A percentile compares a stretch with the other conserved stretches of the same genome.
These are phyloP conservation scores for Semotilus atromaculatus DNA, from an alignment of 2,797 vertebrate species.

Conservation along the genomic window DNA sequence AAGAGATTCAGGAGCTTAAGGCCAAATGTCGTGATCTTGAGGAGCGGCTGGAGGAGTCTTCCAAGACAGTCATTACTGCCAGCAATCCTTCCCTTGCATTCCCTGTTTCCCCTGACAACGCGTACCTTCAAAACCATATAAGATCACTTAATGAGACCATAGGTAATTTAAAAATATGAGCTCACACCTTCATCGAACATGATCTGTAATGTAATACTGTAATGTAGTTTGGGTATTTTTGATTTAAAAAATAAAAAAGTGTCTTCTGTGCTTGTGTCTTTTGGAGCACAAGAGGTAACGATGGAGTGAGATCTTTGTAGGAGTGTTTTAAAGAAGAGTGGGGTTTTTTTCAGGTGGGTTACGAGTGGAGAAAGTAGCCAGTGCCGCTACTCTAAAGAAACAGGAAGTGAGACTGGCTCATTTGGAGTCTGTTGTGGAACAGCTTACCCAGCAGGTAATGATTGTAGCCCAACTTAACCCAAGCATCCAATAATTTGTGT, in stretches of 20 bases:
- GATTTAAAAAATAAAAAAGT: too few species aligned
- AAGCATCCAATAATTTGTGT: background rate
- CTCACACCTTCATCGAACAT: conserved; percentile 7
- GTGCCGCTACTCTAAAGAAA: conserved; percentile 59
- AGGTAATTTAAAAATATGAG: conserved; percentile 52
- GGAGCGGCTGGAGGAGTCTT: conserved; percentile 64
- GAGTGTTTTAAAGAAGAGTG: background rate
- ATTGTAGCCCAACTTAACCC: background rate
- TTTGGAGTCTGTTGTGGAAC: conserved; percentile 64
- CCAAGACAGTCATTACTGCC: conserved; percentile 23
- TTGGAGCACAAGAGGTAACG: background rate
- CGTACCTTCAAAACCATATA: conserved; percentile 70
- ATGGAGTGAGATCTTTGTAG: background rate
- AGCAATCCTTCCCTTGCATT: conserved; percentile 5
- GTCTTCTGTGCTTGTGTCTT: background rate
- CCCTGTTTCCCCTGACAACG: conserved; percentile 58
- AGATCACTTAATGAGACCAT: conserved; percentile 64
- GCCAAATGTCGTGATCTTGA: conserved; percentile 67
- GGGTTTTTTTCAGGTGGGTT: conserved; percentile 63
- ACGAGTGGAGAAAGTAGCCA: conserved; percentile 57
- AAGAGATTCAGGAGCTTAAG: conserved; percentile 72
- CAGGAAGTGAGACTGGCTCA: conserved; percentile 66
- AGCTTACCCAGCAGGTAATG: conserved; percentile 77
- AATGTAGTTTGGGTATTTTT: background rate
- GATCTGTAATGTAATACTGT: background rate